phyloP scores from a whole-genome alignment of 1,140 invertebrate genomes.

The Drosophila kohkoa region DNA sequence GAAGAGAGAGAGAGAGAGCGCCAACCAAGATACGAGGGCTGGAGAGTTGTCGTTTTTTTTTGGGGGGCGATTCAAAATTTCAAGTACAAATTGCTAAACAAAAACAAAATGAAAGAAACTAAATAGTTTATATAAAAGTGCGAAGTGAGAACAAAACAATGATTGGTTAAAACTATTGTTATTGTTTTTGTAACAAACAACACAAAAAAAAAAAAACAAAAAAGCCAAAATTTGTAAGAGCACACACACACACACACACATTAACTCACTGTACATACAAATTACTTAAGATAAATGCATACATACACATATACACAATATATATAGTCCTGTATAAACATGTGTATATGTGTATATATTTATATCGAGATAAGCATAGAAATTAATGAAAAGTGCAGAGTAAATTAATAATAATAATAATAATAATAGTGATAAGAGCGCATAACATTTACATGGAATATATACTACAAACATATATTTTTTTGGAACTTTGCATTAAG shows the following conservation, averaged over 20 bases:
- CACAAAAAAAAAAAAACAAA: neutral
- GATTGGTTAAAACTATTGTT: conserved; percentile 15
- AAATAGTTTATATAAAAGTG: conserved; percentile 21
- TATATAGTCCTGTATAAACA: neutral
- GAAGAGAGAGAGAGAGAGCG: conserved; percentile 1
- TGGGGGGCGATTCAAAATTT: conserved; percentile 40
- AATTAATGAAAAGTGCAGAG: conserved; percentile 19
- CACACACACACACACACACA: conserved; percentile 8
- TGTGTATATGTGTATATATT: neutral
- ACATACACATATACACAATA: conserved; percentile 4
- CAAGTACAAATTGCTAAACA: conserved; percentile 48
- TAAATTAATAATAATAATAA: neutral
- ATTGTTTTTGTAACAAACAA: conserved; percentile 16
- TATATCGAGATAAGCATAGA: conserved; percentile 3
- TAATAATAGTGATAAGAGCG: neutral
- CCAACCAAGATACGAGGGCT: neutral
- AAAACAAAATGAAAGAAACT: conserved; percentile 5
- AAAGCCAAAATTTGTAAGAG: conserved; percentile 26
- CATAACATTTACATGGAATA: conserved; percentile 30
- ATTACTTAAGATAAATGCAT: conserved; percentile 6
- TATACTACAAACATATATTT: conserved; percentile 30
- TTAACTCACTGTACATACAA: conserved; percentile 30
- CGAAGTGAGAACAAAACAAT: neutral
- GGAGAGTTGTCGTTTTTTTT: neutral
- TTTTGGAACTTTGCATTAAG: conserved; percentile 37